Evolutionary conservation across 1,140 invertebrate species (phyloP).

Genomic region (Parapsyche elsis): DNA sequence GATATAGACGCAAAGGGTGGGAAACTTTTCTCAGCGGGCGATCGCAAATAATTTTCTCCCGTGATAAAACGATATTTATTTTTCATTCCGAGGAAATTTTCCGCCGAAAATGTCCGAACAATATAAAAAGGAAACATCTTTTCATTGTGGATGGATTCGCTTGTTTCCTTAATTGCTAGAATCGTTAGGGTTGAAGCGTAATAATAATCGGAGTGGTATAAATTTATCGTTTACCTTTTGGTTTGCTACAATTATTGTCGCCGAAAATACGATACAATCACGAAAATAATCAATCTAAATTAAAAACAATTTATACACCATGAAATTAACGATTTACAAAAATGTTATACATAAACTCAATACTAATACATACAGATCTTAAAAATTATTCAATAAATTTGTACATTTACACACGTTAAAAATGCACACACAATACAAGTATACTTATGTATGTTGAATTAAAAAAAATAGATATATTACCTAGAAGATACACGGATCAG

Average conservation of each 20-base stretch:
- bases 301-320: no score
- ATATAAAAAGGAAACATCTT: constrained; percentile 15
- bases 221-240: constrained; percentile 9
- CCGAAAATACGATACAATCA: no score
- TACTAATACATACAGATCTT: no score
- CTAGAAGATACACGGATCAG: no score
- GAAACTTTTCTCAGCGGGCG: neutral
- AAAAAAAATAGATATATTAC: no score
- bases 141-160: neutral
- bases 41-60: neutral
- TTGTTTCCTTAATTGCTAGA: constrained; percentile 18
- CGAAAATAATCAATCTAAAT: no score
- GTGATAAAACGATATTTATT: constrained; percentile 9
- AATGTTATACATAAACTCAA: no score
- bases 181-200: constrained; percentile 9
- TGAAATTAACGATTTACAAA: no score
- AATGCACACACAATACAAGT: no score
- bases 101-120: neutral
- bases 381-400: no score
- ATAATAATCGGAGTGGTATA: neutral
- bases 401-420: no score
- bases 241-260: neutral
- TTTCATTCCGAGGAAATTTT: constrained; percentile 2
- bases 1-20: neutral
- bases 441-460: no score